phyloP scores from a whole-genome alignment of 2,113 vertebrate genomes.

The Spea bombifrons region DNA sequence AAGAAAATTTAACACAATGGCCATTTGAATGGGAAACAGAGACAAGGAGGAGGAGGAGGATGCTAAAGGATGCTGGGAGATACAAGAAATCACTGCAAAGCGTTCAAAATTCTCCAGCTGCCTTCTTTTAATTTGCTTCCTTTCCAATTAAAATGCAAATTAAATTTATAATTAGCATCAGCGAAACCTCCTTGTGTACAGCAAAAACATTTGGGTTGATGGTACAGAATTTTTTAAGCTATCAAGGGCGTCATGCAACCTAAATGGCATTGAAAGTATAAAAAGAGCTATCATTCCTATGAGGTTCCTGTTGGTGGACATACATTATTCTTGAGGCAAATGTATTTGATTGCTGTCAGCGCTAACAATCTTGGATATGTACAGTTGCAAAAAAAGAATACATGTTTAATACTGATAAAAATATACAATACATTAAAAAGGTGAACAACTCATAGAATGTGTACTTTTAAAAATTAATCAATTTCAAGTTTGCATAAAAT shows the following conservation, averaged over 20 bases:
- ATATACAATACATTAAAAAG: too few species aligned
- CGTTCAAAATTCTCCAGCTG: constrained; percentile 99
- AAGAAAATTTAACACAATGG: constrained; percentile 57
- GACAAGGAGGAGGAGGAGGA: constrained; percentile 57
- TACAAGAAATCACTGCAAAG: constrained; percentile 82
- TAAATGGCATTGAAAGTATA: not conserved
- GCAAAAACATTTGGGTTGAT: constrained; percentile 93
- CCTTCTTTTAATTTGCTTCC: constrained; percentile 98
- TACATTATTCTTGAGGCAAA: too few species aligned
- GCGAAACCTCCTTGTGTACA: constrained; percentile 92
- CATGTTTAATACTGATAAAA: too few species aligned
- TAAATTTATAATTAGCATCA: constrained; percentile 99
- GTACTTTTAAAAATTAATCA: too few species aligned
- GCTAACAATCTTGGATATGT: too few species aligned
- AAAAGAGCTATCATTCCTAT: not conserved
- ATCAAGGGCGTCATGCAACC: constrained; percentile 25
- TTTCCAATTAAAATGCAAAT: constrained; percentile 99
- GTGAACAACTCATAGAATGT: too few species aligned
- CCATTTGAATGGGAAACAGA: constrained; percentile 74
- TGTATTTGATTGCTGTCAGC: too few species aligned
- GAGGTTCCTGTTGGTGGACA: too few species aligned
- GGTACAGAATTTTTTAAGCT: constrained; percentile 59
- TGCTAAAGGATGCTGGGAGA: constrained; percentile 71
- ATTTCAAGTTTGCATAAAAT: too few species aligned
- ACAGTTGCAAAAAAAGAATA: too few species aligned